Base-by-base conservation (phyloP, 2,888 invertebrate species). In the Scaptomyza polygonia region DNA sequence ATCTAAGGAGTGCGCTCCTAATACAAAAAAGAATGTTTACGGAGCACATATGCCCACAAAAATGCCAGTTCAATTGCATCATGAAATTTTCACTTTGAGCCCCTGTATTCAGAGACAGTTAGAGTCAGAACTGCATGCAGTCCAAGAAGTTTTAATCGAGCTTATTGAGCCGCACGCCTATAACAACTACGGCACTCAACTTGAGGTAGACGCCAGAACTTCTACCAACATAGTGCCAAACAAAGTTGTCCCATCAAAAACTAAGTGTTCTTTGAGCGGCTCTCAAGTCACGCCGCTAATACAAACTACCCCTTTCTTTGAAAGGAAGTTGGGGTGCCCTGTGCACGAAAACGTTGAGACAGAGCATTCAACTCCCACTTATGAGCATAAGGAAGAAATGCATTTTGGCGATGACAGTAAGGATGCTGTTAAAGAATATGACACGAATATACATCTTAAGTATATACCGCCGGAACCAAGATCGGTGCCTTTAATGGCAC, bases 401-500 rank as follows among this genome's bases (percentile, higher is more conserved):
- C 89, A 90, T 49, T 91, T 91, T 47, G 85, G 78, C 11, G 79
- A 66, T 77, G 72, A 85, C 63, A 47, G 77, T 70, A 67, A 80
- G 77, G 64, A 89, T 76, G 61, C 40, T 9, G 89, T 88, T 32
- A 90, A 88, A 34, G 89, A 90, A 29, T 89, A 87, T 44, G 90
- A 90, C 51, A 86, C 88, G 0, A 88, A 88, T 45, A 59, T 56
- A 5, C 71, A 86, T 52, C 59, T 77, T 1, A 80, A 86, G 36
- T 90, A 90, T 18, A 89, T 91, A 72, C 90, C 92, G 8, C 92
- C 91, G 5, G 90, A 90, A 21, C 91, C 91, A 55, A 91, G 91
- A 57, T 91, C 91, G 66, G 90, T 88, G 48, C 91, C 90, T 12
- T 91, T 93, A 4, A 91, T 94, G 87, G 95, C 95, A 52, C 95